phyloP scores from a whole-genome alignment of 2,113 vertebrate species.

The Elaphurus davidianus region DNA sequence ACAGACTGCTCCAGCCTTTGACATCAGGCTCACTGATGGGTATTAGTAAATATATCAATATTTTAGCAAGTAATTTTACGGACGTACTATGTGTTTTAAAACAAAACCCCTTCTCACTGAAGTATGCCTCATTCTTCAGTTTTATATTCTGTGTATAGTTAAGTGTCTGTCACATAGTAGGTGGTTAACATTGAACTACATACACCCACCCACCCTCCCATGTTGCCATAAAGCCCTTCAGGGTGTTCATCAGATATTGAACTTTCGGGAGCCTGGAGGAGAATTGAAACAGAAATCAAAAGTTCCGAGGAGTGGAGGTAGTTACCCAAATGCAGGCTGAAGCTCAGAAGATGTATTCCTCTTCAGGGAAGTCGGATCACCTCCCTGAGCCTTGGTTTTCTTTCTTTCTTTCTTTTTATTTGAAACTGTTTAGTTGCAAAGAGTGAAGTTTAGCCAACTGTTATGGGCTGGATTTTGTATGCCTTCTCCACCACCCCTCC shows the following conservation, averaged over 20 bases:
- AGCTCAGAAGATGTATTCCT: not conserved
- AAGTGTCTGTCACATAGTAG: not conserved
- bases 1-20: not conserved
- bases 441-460: not conserved
- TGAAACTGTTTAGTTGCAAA: not conserved
- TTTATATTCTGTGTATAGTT: not conserved
- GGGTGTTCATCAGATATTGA: not conserved
- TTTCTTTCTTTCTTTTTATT: not conserved
- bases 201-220: not conserved
- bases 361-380: not conserved
- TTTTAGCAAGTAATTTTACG: not conserved
- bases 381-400: not conserved
- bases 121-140: not conserved
- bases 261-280: not conserved
- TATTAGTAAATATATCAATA: not conserved
- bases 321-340: not conserved
- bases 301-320: not conserved
- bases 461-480: not conserved
- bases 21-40: not conserved
- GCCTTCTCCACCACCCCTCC: not conserved
- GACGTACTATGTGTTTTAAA: not conserved
- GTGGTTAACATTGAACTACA: not conserved
- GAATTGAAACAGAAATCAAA: not conserved
- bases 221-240: not conserved
- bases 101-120: not conserved